These are phyloP conservation scores for Megamerina dolium DNA, from an alignment of 2,888 invertebrate genomes.

Conservation along the genomic window DNA sequence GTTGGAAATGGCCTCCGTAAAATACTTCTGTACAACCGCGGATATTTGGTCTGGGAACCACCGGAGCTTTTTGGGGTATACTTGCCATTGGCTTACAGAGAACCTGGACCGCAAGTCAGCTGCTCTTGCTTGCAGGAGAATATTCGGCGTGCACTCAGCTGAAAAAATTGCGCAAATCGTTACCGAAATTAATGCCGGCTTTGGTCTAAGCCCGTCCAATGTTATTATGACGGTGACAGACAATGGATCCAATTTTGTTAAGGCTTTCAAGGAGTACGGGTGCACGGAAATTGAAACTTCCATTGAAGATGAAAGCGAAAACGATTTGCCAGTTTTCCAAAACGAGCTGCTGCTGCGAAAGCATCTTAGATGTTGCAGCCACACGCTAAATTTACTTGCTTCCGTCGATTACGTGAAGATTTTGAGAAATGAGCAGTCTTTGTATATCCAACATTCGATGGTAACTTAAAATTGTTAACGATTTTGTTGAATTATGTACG, in stretches of 20 bases:
- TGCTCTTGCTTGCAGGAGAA: constrained; percentile 7
- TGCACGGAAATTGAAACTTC: too few relatives aligned
- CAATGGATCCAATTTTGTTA: too few relatives aligned
- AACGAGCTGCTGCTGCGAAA: too few relatives aligned
- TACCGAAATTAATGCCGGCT: constrained; percentile 3
- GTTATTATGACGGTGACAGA: constrained; percentile 9
- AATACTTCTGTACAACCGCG: too few relatives aligned
- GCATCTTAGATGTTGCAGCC: too few relatives aligned
- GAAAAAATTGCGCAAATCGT: too few relatives aligned
- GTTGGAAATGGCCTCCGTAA: neutral
- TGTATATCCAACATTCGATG: constrained; percentile 5
- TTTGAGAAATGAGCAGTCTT: too few relatives aligned
- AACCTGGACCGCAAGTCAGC: constrained; percentile 3
- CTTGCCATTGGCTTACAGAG: constrained; percentile 6
- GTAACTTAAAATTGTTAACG: too few relatives aligned
- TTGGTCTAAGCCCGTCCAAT: constrained; percentile 8
- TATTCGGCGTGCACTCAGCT: constrained; percentile 2
- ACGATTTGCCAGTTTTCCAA: too few relatives aligned
- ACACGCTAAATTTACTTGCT: constrained; percentile 8
- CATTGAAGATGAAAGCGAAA: too few relatives aligned
- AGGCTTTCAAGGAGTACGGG: too few relatives aligned
- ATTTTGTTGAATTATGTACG: neutral
- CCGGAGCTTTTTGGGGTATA: constrained; percentile 3
- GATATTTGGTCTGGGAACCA: too few relatives aligned
- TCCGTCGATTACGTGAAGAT: constrained; percentile 6